Evolutionary conservation across 2,888 invertebrate genomes (phyloP), one percentile per base, ranked within the genome.

Genomic region (Eumacrocentrus americanus): DNA sequence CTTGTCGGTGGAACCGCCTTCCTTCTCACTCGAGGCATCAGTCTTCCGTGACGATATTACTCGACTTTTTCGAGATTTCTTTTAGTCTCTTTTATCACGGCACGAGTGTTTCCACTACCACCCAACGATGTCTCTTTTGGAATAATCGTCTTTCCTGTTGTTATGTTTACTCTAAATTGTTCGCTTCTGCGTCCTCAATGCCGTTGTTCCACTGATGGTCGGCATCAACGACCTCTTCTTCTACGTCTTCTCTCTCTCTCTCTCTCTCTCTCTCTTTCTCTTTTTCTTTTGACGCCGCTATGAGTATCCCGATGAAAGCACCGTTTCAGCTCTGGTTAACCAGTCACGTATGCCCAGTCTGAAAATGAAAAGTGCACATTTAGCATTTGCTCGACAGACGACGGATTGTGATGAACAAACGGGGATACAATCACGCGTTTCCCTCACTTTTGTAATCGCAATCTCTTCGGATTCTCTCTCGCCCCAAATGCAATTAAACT

Each of bases 321-420:
- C 65, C 68, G 65, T 66, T 67, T 67, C 65, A 65, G 64, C 61
- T 65, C 67, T 65, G 66, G 66, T 67, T 66, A 67, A 66, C 65
- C 60, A 62, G 65, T 69, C 69, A 69, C 69, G 69, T 69, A 65
- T 64, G 65, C 66, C 60, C 66, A 64, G 62, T 65, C 67, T 69
- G 66, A 65, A 69, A 69, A 67, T 67, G 59, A 69, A 66, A 69
- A 69, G 65, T 67, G 38, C 60, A 61, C 64, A 53, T 59, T 63
- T 62, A 63, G 58, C 57, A 65, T 66, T 64, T 64, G 40, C 52
- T 48, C 37, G 29, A 53, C 18, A 38, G 46, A 14, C 12, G 56
- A 58, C 50, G 56, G 58, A 58, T 53, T 62, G 56, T 52, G 53
- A 35, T 50, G 5, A 50, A 34, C 34, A 50, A 9, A 50, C n/a